Conservation (phyloP, 1,140 invertebrate species). For the Telenomus remus region DNA sequence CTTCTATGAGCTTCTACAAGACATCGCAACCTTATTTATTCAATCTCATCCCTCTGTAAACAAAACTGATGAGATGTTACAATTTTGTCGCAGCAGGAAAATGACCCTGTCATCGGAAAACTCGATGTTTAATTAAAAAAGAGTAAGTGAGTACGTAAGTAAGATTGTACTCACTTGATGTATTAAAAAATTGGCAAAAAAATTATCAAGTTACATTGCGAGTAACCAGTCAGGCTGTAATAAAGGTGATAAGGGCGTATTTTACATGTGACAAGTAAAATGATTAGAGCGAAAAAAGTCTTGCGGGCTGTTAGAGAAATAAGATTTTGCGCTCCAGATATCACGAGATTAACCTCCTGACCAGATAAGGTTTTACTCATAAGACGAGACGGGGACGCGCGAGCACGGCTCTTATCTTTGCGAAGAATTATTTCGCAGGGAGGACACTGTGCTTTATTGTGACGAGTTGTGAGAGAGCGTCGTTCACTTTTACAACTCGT, state of each 20-base stretch:
- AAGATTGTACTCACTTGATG: too few relatives aligned
- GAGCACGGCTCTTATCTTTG: conserved; percentile 32
- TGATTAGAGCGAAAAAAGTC: conserved; percentile 56
- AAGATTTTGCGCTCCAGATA: conserved; percentile 63
- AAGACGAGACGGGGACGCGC: conserved; percentile 34
- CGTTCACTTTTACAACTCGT: conserved; percentile 10
- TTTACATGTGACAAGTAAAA: conserved; percentile 46
- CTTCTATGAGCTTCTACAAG: neutral
- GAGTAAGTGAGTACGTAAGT: neutral
- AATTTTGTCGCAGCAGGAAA: neutral
- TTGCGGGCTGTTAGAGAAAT: conserved; percentile 56
- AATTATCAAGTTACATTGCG: conserved; percentile 10
- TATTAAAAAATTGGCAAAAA: conserved; percentile 9
- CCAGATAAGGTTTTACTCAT: conserved; percentile 58
- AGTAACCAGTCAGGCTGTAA: conserved; percentile 12
- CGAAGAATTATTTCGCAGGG: conserved; percentile 37
- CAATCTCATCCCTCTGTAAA: neutral
- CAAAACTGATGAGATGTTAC: neutral
- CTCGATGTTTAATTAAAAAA: neutral
- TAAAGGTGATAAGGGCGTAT: conserved; percentile 27
- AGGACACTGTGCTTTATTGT: conserved; percentile 21
- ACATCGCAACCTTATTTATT: neutral
- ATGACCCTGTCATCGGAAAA: neutral
- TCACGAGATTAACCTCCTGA: conserved; percentile 63
- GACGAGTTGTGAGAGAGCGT: conserved; percentile 13